These are phyloP conservation scores for Dysmachus trigonus DNA, from an alignment of 2,888 invertebrate genomes.

Conservation along the genomic window DNA sequence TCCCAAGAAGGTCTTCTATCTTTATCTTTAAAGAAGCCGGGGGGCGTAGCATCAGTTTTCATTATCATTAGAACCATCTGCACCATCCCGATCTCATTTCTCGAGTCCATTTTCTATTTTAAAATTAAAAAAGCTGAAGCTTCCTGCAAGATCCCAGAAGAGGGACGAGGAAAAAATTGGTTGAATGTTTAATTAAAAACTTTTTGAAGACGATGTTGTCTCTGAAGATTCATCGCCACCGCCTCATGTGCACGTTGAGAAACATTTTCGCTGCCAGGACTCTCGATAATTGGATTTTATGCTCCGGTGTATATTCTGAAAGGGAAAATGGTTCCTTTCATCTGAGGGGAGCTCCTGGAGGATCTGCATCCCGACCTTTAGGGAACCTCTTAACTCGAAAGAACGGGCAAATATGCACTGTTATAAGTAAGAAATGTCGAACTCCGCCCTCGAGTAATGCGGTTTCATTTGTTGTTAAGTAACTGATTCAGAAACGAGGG, in stretches of 20 bases:
- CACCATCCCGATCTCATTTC: neutral
- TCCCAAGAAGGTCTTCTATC: neutral
- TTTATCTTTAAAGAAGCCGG: too few species aligned
- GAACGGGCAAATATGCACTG: neutral
- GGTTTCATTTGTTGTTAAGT: neutral
- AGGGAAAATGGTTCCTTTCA: neutral
- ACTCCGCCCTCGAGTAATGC: neutral
- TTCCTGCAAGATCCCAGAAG: neutral
- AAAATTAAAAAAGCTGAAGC: neutral
- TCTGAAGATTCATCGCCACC: slow-evolving; percentile 22
- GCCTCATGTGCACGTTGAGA: slow-evolving; percentile 24
- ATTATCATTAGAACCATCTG: slow-evolving; percentile 22
- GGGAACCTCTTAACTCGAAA: neutral
- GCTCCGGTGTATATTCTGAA: neutral
- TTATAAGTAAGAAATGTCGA: neutral
- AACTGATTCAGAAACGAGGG: neutral
- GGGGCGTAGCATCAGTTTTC: neutral
- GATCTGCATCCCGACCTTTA: neutral
- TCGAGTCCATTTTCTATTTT: neutral
- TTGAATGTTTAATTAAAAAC: slow-evolving; percentile 31
- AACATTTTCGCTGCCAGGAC: neutral
- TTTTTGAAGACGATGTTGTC: slow-evolving; percentile 26
- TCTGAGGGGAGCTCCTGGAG: neutral
- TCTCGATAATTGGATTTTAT: slow-evolving; percentile 19
- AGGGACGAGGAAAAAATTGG: neutral